phyloP scores from a whole-genome alignment of 2,113 vertebrate genomes.

The Chiloscyllium plagiosum region DNA sequence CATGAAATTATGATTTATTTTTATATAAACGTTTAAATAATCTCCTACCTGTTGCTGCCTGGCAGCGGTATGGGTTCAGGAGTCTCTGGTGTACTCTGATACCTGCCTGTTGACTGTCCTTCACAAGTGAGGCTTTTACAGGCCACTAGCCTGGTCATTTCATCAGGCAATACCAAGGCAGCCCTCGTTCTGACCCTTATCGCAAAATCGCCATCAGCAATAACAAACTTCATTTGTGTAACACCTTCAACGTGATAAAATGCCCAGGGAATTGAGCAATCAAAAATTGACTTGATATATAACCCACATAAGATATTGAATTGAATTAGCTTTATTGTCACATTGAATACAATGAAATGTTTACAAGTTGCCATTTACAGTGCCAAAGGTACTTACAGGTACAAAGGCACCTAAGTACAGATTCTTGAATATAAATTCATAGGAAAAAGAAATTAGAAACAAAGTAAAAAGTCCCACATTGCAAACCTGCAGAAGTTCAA shows the following conservation, averaged over 20 bases:
- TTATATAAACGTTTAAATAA: too few relatives aligned
- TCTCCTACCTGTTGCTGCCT: neutral
- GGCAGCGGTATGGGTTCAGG: neutral
- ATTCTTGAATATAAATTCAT: too few relatives aligned
- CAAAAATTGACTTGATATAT: neutral
- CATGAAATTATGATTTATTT: too few relatives aligned
- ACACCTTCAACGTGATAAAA: neutral
- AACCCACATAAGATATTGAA: neutral
- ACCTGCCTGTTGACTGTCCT: neutral
- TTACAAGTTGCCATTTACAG: too few relatives aligned
- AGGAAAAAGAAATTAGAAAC: too few relatives aligned
- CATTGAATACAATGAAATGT: too few relatives aligned
- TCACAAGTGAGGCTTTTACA: neutral
- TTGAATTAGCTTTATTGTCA: too few relatives aligned
- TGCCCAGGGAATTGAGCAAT: neutral
- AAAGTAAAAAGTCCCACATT: too few relatives aligned
- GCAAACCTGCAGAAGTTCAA: too few relatives aligned
- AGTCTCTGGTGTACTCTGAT: neutral
- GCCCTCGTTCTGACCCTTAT: neutral
- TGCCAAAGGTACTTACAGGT: too few relatives aligned
- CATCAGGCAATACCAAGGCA: neutral
- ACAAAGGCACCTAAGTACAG: too few relatives aligned
- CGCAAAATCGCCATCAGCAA: neutral
- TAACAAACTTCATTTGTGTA: neutral
- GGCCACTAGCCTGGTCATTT: neutral